Conservation (phyloP, 2,797 vertebrate genomes). For the Emydoidea blandingii region DNA sequence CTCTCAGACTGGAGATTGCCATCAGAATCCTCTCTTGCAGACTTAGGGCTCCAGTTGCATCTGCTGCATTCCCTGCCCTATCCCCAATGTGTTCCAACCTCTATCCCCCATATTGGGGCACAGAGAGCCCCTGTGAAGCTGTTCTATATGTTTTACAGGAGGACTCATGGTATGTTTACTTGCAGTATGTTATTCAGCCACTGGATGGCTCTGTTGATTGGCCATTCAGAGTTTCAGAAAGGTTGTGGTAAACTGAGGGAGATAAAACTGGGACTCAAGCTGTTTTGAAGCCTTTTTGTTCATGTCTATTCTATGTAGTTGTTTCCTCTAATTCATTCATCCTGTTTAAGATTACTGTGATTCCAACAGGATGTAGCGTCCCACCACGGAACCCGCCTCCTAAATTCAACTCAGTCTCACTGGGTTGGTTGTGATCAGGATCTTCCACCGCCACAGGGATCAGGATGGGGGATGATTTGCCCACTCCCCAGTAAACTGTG, state of each 20-base stretch:
- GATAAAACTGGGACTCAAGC: background rate
- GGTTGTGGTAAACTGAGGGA: background rate
- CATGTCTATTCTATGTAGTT: background rate
- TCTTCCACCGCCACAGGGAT: background rate
- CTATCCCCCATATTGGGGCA: background rate
- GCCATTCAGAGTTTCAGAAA: background rate
- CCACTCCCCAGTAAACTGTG: background rate
- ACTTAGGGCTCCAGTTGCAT: background rate
- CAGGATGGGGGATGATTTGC: background rate
- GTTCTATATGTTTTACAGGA: background rate
- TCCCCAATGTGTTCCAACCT: background rate
- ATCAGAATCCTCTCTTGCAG: background rate
- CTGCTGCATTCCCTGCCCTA: background rate
- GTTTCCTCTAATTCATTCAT: background rate
- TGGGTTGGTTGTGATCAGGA: background rate
- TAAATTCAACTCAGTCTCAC: background rate
- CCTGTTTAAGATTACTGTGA: background rate
- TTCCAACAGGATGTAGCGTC: background rate
- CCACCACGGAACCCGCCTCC: background rate
- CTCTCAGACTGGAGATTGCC: background rate
- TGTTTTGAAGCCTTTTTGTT: background rate
- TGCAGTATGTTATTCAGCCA: background rate
- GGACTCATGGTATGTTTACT: background rate
- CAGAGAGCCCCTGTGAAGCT: background rate
- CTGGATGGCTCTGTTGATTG: background rate